Conservation (phyloP, 2,888 invertebrate species). For the Lordiphosa andalusiaca region DNA sequence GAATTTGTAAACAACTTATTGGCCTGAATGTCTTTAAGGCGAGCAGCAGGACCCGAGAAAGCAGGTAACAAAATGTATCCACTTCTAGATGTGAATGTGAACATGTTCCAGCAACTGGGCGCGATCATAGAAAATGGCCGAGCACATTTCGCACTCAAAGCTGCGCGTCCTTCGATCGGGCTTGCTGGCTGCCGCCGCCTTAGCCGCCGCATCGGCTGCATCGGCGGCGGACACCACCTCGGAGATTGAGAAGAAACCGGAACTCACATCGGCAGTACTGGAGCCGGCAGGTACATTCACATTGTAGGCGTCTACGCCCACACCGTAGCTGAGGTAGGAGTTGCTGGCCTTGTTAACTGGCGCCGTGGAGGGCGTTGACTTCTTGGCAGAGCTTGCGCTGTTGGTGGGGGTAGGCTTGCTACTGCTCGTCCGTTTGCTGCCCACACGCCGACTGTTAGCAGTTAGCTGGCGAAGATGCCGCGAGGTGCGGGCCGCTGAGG, state of each 20-base stretch:
- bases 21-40: no score
- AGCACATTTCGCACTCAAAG: slow-evolving; percentile 91
- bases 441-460: slow-evolving; percentile 39
- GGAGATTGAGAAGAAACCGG: slow-evolving; percentile 66
- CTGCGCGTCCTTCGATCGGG: slow-evolving; percentile 78
- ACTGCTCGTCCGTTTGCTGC: slow-evolving; percentile 21
- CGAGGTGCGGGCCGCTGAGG: slow-evolving; percentile 57
- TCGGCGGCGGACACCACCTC: slow-evolving; percentile 66
- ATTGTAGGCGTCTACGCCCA: slow-evolving; percentile 58
- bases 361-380: slow-evolving; percentile 13
- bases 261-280: slow-evolving; percentile 52
- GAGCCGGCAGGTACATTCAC: slow-evolving; percentile 48
- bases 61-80: neutral
- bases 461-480: slow-evolving; percentile 54
- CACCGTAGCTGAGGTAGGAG: slow-evolving; percentile 59
- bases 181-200: slow-evolving; percentile 52
- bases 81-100: slow-evolving; percentile 86
- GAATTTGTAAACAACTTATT: no score
- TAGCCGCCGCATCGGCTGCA: slow-evolving; percentile 60
- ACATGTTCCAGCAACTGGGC: slow-evolving; percentile 89
- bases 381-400: slow-evolving; percentile 36
- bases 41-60: neutral
- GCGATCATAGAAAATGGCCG: slow-evolving; percentile 87
- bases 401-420: slow-evolving; percentile 21
- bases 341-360: slow-evolving; percentile 32